phyloP scores from a whole-genome alignment of 2,888 invertebrate genomes.

The Calliphora vomitoria region DNA sequence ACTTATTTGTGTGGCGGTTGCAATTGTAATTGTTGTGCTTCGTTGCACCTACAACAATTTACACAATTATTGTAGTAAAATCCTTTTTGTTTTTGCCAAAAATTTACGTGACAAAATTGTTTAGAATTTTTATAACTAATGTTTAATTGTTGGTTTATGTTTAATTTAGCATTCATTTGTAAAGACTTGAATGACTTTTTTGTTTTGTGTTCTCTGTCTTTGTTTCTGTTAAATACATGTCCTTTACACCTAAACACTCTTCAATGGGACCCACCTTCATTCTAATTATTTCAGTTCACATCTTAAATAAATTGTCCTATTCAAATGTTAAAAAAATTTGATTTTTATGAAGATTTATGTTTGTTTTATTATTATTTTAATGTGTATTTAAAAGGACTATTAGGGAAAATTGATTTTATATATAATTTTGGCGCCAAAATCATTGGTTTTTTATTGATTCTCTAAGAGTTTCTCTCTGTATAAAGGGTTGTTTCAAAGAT shows the following conservation, averaged over 20 bases:
- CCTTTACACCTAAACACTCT: not conserved
- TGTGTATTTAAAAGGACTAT: not conserved
- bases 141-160: not conserved
- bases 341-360: constrained; percentile 23
- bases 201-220: not conserved
- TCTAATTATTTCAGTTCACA: constrained; percentile 25
- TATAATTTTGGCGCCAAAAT: constrained; percentile 3
- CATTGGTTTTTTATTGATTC: not conserved
- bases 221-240: not conserved
- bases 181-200: constrained; percentile 21
- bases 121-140: not conserved
- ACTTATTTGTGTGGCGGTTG: constrained; percentile 64
- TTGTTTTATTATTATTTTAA: not conserved
- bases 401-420: not conserved
- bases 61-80: constrained; percentile 43
- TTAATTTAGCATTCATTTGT: constrained; percentile 5
- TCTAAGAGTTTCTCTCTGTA: not conserved
- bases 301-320: not conserved
- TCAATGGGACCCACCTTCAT: not conserved
- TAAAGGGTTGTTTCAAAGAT: no score
- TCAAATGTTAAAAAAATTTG: constrained; percentile 20
- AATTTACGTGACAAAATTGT: constrained; percentile 44
- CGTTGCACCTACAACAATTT: constrained; percentile 54
- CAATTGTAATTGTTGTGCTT: constrained; percentile 14
- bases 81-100: constrained; percentile 17